Conservation (phyloP, 2,888 invertebrate species). For the Linyphia triangularis region DNA sequence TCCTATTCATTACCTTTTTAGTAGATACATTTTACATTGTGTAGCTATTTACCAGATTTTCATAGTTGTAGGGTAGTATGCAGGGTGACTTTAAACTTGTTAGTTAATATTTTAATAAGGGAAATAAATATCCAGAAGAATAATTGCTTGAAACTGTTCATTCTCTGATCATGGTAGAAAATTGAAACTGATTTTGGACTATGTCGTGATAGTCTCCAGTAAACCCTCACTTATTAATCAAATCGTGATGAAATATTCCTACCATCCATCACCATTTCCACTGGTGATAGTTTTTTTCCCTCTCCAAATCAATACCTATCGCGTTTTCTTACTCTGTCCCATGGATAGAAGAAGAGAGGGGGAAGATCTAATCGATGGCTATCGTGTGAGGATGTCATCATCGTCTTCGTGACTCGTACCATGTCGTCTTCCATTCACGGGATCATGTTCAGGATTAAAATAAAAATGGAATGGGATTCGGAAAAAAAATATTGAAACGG, state of each 20-base stretch:
- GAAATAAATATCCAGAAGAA: too few species aligned
- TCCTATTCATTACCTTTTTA: too few species aligned
- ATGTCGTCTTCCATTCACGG: slow-evolving; percentile 14
- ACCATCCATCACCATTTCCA: background rate
- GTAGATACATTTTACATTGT: too few species aligned
- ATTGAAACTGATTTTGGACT: background rate
- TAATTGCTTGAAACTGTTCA: too few species aligned
- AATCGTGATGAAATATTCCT: background rate
- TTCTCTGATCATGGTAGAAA: background rate
- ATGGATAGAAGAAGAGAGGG: too few species aligned
- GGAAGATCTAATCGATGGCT: slow-evolving; percentile 33
- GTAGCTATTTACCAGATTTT: too few species aligned
- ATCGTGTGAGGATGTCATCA: slow-evolving; percentile 37
- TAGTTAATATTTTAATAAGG: too few species aligned
- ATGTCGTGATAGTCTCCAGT: background rate
- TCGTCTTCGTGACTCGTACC: slow-evolving; percentile 32
- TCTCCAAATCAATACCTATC: background rate
- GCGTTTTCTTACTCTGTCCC: background rate
- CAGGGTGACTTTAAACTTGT: too few species aligned
- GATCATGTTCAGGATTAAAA: slow-evolving; percentile 3
- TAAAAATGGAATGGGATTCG: background rate
- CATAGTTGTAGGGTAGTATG: too few species aligned
- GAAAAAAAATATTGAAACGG: background rate
- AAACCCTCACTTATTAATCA: background rate
- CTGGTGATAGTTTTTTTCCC: background rate